Evolutionary conservation across 2,888 invertebrate genomes (phyloP), one percentile per base, ranked within the genome.

Genomic region (Calameuta filiformis): DNA sequence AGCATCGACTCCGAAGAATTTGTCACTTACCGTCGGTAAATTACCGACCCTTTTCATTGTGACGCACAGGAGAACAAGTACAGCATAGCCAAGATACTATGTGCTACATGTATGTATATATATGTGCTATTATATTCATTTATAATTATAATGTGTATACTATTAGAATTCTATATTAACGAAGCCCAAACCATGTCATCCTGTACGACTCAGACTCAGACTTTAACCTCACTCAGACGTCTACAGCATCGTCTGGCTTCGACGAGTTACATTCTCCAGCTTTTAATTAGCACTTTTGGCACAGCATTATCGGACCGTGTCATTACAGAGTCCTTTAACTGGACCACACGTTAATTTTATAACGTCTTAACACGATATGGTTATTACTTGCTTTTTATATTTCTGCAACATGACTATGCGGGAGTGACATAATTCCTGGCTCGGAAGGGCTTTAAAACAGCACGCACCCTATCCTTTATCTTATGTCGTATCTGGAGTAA

Each of bases 11-110:
- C 79, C 79, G 56, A 79, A 81, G 77, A 77, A 77, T 80, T 81
- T 78, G 81, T 79, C 81, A 79, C 79, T 82, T 82, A 79, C 82
- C 76, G 79, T 79, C 81, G 77, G 79, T 79, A 79, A 81, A 80
- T 78, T 80, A 71, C 78, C 56, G 56, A 56, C 56, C 56, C 3
- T 56, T 56, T 56, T 15, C 23, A 6, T 56, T 23, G 56, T 9
- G 23, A 56, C 23, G 23, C 56, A 56, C 23, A 56, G 9, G 9
- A 23, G 56, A 56, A 23, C 56, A 23, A 56, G 56, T 23, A 23
- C 56, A 0, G 6, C 9, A 56, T 23, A 56, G 15, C 23, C 56
- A 56, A 56, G 40, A 23, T 23, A 56, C 23, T 23, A 23, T 56
- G 23, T 56, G 23, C 9, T 56, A 56, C 23, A 2, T 56, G 23